Evolutionary conservation across 2,113 vertebrate species (phyloP), one percentile per base, ranked within the genome.

Genomic region (Forbesichthys agassizii): DNA sequence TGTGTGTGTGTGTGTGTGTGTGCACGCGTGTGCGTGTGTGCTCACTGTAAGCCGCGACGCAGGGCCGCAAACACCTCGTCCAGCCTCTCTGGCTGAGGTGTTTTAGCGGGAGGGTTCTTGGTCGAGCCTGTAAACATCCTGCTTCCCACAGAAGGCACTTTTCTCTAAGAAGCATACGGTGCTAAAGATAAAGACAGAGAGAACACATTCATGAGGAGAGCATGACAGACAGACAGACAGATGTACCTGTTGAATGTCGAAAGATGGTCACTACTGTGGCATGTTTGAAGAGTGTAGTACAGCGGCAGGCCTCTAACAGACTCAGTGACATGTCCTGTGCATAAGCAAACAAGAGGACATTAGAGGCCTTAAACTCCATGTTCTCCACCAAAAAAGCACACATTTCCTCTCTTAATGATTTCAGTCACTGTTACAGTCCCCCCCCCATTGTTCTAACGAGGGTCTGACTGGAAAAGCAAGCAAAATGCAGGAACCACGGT

Each of bases 61-160:
- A 91, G 79, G 72, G 90, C 88, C 1, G 88, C 73, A 27, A 90
- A 91, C 54, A 91, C 90, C 75, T 91, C 90, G 66, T 91, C 90
- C 82, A 91, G 88, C 80, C 90, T 69, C 84, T 90, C 90, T 0
- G 90, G 90, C 86, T 91, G 90, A 55, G 90, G 90, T 62, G 60
- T 88, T 84, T 91, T 91, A 69, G 90, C 49, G 58, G 86, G 88
- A 48, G 90, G 90, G 69, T 84, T 88, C 75, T 91, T 91, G 71
- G 90, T 89, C 78, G 90, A 90, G 83, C 90, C 90, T 60, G 90
- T 91, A 86, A 91, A 91, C 90, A 91, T 91, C 88, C 88, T 91
- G 88, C 85, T 89, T 88, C 86, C 70, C 86, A 88, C 84, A 87
- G 79, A 84, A 85, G 85, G 81, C 81, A 81, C 83, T 81, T 74